Evolutionary conservation across 2,888 invertebrate genomes (phyloP), one percentile per base, ranked within the genome.

Genomic region (Drosophila algonquin): DNA sequence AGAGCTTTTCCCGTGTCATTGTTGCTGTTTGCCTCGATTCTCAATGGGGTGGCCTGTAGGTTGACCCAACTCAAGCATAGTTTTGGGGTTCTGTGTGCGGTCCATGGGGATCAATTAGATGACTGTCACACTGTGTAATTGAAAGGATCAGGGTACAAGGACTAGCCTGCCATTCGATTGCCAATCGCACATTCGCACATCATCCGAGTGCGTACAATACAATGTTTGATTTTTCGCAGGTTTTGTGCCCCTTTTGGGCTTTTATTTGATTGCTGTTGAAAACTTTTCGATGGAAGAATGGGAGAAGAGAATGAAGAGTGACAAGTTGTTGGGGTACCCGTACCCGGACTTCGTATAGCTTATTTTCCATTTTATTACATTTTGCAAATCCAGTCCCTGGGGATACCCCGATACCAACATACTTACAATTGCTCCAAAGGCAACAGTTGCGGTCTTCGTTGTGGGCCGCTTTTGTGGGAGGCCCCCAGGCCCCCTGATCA

Each of bases 121-220:
- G 89, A 79, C 87, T 89, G 85, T 86, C 85, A 86, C 86, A 86
- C 84, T 89, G 88, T 82, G 88, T 89, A 86, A 86, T 89, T 86
- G 85, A 89, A 86, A 89, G 87, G 89, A 89, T 82, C 88, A 82
- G 62, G 73, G 48, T 48, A 67, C 62, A 63, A 75, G 72, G 55
- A 57, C 54, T 56, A 16, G 12, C 52, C 56, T 16, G 12, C 21
- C 21, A 32, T 18, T 18, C 21, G 4, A 12, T 35, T 55, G 32
- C 54, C 55, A 54, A 51, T 57, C 32, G 44, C 58, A 68, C 64
- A 54, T 56, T 57, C 32, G 55, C 58, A 68, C 64, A 65, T 76
- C 8, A 61, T 65, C 12, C 12, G 14, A 24, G 24, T 24, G 24
- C 24, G 24, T 40, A 12, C 12, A 14, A 6, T 64, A 64, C 14